Base-by-base conservation (phyloP, 2,888 invertebrate species). In the Venustoraphidia nigricollis region DNA sequence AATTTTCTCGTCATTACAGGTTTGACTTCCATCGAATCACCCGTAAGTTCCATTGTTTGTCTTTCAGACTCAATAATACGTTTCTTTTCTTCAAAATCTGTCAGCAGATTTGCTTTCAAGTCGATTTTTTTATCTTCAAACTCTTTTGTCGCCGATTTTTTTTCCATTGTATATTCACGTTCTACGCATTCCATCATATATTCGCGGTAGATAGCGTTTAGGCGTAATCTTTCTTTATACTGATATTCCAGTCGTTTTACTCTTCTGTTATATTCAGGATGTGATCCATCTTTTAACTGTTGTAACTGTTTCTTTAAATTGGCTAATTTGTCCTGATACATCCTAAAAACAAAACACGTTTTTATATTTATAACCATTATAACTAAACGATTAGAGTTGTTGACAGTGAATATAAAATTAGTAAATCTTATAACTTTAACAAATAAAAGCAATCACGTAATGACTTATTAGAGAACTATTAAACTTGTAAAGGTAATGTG, bases 41-140 rank as follows among this genome's bases (percentile, higher is more conserved):
- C 91, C 47, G 89, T 91, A 1, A 96, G 68, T 63, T 96, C 96
- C 76, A 95, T 83, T 44, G 82, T 85, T 53, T 81, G 79, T 48
- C 92, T 69, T 63, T 96, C 96, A 50, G 79, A 78, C 66, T 96
- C 95, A 47, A 95, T 89, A 57, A 83, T 77, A 58, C 86, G 84
- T 59, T 85, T 76, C 61, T 94, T 93, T 58, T 96, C 95, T 62
- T 95, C 95, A 62, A 94, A 82, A 64, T 96, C 95, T 36, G 81
- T 79, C 34, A 96, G 73, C 37, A 96, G 68, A 66, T 84, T 92
- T 64, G 94, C 94, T 57, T 84, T 79, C 13, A 95, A 67, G 63
- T 95, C 95, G 54, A 88, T 77, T 66, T 92, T 92, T 65, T 94
- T 93, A 60, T 96, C 94, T 60, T 95, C 94, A 69, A 90, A 93